phyloP scores from a whole-genome alignment of 2,797 vertebrate species.

The Alouatta caraya region DNA sequence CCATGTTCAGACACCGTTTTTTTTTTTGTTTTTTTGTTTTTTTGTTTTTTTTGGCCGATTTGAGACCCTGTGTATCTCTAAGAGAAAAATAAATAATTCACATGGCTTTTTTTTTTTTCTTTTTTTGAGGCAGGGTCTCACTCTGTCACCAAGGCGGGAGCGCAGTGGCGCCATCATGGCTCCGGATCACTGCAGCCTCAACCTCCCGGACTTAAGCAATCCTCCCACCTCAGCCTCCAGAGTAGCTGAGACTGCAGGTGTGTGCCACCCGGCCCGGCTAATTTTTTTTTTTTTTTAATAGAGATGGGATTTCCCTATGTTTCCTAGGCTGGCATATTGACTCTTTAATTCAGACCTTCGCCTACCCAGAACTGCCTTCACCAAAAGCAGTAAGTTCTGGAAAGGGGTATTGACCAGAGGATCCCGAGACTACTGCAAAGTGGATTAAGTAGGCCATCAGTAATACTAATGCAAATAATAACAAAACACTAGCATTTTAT shows the following conservation, averaged over 20 bases:
- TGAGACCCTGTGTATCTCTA: not conserved
- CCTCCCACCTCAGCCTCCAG: not conserved
- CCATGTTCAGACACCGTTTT: not conserved
- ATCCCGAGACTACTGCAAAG: not conserved
- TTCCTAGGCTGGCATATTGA: not conserved
- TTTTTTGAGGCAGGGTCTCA: not conserved
- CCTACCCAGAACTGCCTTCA: not conserved
- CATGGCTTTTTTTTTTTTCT: not conserved
- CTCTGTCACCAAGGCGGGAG: not conserved
- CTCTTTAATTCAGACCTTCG: not conserved
- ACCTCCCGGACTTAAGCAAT: not conserved
- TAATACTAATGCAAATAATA: not conserved
- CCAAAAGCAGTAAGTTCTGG: not conserved
- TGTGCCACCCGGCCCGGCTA: not conserved
- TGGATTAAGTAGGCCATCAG: not conserved
- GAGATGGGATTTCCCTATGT: not conserved
- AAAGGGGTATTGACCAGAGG: not conserved
- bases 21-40: not conserved
- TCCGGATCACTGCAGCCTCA: not conserved
- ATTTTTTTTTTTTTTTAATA: not conserved
- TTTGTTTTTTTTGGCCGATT: not conserved
- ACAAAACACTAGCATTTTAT: not conserved
- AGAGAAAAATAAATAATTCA: constrained; percentile 14
- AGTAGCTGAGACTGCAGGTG: not conserved
- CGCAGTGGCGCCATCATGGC: not conserved